Base-by-base conservation (phyloP, 2,113 vertebrate genomes). In the Mola mola region DNA sequence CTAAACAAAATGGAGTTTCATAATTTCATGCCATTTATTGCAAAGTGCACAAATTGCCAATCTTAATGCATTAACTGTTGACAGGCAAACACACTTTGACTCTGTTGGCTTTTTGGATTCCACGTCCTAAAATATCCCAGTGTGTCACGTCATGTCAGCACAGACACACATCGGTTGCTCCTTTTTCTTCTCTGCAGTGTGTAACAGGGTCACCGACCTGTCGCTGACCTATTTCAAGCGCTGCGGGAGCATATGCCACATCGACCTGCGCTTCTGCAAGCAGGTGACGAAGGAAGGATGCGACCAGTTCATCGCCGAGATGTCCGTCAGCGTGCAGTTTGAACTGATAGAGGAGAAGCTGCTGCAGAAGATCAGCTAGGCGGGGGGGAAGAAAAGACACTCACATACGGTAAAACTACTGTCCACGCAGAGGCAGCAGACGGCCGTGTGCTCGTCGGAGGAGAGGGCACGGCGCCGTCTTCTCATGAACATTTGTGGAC, bases 191-290 rank as follows among this genome's bases (percentile, higher is more conserved):
- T 37, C 10, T 28, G 2, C 89, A 98, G 97, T 96, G 85, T 98
- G 97, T 89, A 96, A 96, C 93, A 93, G 94, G 88, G 95, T 98
- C 51, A 98, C 95, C 59, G 97, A 97, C 85, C 95, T 95, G 91
- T 96, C 95, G 71, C 94, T 98, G 92, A 94, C 94, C 75, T 98
- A 95, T 88, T 98, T 98, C 92, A 98, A 98, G 88, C 96, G 96
- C 51, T 98, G 96, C 40, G 96, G 96, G 11, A 98, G 95, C 85
- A 95, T 98, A 88, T 96, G 95, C 86, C 95, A 93, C 64, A 98
- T 98, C 26, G 95, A 98, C 91, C 89, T 98, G 88, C 93, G 95
- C 62, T 97, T 93, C 94, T 98, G 96, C 92, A 97, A 96, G 88
- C 95, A 96, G 81, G 96, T 98, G 83, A 96, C 93, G 58, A 95